These are phyloP conservation scores for Picathartes gymnocephalus DNA, from an alignment of 2,113 vertebrate genomes.

Conservation along the genomic window DNA sequence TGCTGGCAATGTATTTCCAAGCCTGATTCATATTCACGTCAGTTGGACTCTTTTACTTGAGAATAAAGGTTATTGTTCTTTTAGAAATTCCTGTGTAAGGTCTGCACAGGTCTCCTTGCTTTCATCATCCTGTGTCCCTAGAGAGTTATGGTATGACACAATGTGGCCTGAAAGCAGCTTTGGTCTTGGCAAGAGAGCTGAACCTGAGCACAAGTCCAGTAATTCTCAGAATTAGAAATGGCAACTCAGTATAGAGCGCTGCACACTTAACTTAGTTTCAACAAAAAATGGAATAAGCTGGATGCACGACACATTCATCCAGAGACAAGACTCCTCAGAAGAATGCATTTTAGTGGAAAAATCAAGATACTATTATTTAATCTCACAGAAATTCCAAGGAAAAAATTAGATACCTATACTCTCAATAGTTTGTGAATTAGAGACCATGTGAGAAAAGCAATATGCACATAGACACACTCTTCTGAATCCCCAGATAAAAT, in stretches of 20 bases:
- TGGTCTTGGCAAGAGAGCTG: not conserved
- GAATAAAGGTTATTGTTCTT: slow-evolving; percentile 5
- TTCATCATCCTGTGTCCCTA: not conserved
- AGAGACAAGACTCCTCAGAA: not conserved
- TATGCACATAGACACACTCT: not conserved
- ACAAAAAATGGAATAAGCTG: not conserved
- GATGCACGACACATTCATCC: not conserved
- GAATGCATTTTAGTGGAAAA: not conserved
- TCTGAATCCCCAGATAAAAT: not conserved
- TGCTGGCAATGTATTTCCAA: slow-evolving; percentile 12
- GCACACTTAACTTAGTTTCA: not conserved
- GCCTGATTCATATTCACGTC: slow-evolving; percentile 54
- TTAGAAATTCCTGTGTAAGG: not conserved
- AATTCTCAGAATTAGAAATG: not conserved
- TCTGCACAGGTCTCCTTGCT: not conserved
- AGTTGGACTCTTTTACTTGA: not conserved
- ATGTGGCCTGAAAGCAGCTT: not conserved
- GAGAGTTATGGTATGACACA: not conserved
- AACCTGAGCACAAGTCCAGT: accelerated
- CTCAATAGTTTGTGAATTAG: not conserved
- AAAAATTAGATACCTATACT: not conserved
- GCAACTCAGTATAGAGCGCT: not conserved
- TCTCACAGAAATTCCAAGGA: not conserved
- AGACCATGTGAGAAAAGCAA: not conserved
- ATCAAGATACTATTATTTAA: not conserved